These are phyloP conservation scores for Gephyroberyx darwinii DNA, from an alignment of 2,797 vertebrate species.

Conservation along the genomic window DNA sequence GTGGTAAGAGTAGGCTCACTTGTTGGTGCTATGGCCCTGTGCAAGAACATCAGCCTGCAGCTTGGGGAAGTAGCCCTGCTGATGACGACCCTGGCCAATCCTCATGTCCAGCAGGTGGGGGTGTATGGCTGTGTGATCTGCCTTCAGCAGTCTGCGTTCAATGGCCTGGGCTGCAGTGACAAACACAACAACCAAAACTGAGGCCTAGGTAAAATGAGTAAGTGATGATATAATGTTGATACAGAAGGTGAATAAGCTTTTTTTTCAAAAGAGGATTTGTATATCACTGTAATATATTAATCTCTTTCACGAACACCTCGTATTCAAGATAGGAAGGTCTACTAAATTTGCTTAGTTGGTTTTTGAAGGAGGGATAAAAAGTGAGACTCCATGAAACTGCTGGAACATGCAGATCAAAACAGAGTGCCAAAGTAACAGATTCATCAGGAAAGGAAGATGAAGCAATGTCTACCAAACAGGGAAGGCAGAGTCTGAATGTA, in stretches of 20 bases:
- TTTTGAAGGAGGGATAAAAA: neutral
- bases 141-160: slow-evolving; percentile 92
- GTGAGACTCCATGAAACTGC: neutral
- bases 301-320: neutral
- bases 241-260: neutral
- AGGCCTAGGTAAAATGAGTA: neutral
- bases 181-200: neutral
- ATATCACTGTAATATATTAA: neutral
- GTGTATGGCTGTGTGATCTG: slow-evolving; percentile 96
- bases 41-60: slow-evolving; percentile 93
- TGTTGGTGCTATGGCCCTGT: slow-evolving; percentile 90
- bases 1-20: slow-evolving; percentile 82
- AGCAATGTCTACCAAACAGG: neutral
- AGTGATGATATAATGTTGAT: neutral
- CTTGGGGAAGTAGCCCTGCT: slow-evolving; percentile 95
- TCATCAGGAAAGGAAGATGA: neutral
- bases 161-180: slow-evolving; percentile 84
- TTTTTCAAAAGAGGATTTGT: neutral
- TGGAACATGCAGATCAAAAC: neutral
- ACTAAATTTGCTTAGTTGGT: neutral
- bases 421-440: neutral
- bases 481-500: slow-evolving; percentile 1
- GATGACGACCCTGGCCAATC: slow-evolving; percentile 97
- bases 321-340: neutral
- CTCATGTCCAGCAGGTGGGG: slow-evolving; percentile 98